A percentile compares a stretch with the other conserved stretches of the same genome.
Evolutionary conservation across 92 coral and sea anemone species (phyloP).

Genomic region (Palythoa caribaeorum): DNA sequence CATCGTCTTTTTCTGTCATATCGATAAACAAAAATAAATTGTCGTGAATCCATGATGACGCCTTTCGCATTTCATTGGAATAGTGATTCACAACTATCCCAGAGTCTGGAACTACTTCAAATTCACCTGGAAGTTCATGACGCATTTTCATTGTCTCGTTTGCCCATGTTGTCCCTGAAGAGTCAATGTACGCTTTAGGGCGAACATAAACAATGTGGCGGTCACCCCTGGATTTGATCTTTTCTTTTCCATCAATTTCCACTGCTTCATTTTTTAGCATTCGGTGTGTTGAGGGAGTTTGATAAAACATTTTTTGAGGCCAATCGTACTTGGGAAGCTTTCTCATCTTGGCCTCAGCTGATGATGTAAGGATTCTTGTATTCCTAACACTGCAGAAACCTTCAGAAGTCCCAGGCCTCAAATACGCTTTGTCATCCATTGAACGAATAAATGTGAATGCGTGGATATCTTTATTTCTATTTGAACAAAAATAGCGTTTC

Average conservation of each 20-base stretch:
- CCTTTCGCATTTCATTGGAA: slow-evolving; percentile 7
- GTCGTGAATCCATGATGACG: slow-evolving; percentile 24
- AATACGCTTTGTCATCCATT: slow-evolving; percentile 68
- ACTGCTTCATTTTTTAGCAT: slow-evolving; percentile 55
- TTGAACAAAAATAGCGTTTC: slow-evolving; percentile 57
- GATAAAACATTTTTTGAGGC: slow-evolving; percentile 69
- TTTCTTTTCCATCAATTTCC: slow-evolving; percentile 50
- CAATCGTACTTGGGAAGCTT: slow-evolving; percentile 77
- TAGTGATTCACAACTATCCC: slow-evolving; percentile 22
- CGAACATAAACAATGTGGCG: slow-evolving; percentile 63
- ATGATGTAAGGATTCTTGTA: slow-evolving; percentile 55
- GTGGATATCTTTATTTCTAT: slow-evolving; percentile 28
- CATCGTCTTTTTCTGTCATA: slow-evolving; percentile 50
- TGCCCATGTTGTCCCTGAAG: slow-evolving; percentile 25
- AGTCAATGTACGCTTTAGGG: slow-evolving; percentile 51
- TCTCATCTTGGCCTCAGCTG: slow-evolving; percentile 60
- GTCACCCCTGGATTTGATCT: slow-evolving; percentile 57
- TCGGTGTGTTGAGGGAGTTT: slow-evolving; percentile 72
- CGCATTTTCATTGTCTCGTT: neutral
- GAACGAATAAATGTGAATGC: slow-evolving; percentile 58
- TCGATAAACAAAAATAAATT: slow-evolving; percentile 23
- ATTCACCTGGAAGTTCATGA: neutral
- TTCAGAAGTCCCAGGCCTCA: slow-evolving; percentile 73
- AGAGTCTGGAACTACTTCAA: slow-evolving; percentile 1
- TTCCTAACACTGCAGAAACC: slow-evolving; percentile 58